A percentile compares a stretch with the other conserved stretches of the same genome.
Conservation (phyloP, 2,113 vertebrate genomes). For the Leptocoma aspasia region DNA sequence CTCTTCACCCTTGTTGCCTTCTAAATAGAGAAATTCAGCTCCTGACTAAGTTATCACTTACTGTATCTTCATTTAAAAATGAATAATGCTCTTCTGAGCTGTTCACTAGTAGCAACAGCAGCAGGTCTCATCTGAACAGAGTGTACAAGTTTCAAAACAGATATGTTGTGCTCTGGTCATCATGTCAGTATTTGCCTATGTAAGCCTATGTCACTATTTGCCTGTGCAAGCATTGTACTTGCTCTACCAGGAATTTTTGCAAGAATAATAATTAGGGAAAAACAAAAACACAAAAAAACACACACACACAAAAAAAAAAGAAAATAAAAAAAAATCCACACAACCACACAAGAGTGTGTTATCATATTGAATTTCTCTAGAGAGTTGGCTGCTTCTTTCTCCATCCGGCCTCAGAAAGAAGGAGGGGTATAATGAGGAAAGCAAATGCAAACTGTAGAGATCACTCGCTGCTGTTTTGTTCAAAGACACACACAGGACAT, state of each 20-base stretch:
- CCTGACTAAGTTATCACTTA: background rate
- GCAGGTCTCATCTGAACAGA: background rate
- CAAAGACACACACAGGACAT: background rate
- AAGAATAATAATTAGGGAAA: background rate
- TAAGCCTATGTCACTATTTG: background rate
- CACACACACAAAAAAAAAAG: fast-evolving
- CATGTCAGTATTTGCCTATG: background rate
- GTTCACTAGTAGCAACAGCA: background rate
- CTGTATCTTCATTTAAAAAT: background rate
- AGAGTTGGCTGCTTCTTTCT: background rate
- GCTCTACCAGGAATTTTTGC: background rate
- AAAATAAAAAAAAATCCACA: no score
- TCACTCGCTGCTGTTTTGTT: background rate
- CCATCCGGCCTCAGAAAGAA: background rate
- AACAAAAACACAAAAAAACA: no score
- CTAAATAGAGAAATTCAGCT: background rate
- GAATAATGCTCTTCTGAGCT: background rate
- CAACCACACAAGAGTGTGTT: background rate
- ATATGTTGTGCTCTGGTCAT: background rate
- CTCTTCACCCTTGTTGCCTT: background rate
- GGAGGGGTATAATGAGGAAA: background rate
- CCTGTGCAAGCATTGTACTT: background rate
- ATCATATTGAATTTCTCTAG: background rate
- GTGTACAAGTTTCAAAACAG: background rate
- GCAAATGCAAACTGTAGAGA: background rate